These are phyloP conservation scores for Reticulitermes lucifugus DNA, from an alignment of 2,888 invertebrate genomes.

Conservation along the genomic window DNA sequence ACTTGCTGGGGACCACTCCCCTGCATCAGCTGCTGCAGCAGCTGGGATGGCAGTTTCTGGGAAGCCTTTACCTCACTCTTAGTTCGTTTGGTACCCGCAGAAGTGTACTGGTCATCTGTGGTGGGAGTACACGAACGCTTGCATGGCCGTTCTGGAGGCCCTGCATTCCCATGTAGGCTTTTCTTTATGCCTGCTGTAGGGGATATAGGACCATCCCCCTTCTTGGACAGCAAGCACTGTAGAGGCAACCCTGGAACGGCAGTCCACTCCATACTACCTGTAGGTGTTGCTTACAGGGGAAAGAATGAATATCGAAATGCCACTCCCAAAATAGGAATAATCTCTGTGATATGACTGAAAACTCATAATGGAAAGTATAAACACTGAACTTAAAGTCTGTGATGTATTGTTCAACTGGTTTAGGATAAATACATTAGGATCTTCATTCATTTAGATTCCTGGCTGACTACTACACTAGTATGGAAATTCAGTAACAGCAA, in stretches of 20 bases:
- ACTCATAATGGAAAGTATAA: no score
- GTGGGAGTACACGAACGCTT: conserved; percentile 37
- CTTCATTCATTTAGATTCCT: no score
- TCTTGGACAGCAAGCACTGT: conserved; percentile 22
- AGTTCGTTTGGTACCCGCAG: conserved; percentile 25
- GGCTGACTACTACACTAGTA: no score
- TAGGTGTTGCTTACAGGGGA: conserved; percentile 6
- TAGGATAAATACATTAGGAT: no score
- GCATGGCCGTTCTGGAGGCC: conserved; percentile 25
- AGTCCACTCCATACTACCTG: conserved; percentile 42
- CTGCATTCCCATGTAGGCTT: background rate
- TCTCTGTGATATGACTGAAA: no score
- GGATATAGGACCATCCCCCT: background rate
- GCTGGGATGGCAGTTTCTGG: conserved; percentile 57
- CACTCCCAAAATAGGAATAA: background rate
- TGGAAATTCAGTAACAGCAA: no score
- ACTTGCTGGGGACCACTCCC: background rate
- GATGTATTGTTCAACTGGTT: no score
- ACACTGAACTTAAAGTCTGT: no score
- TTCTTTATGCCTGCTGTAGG: conserved; percentile 12
- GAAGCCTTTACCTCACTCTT: conserved; percentile 14
- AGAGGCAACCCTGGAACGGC: conserved; percentile 27
- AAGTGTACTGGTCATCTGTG: conserved; percentile 16
- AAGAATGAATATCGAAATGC: background rate
- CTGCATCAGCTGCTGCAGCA: conserved; percentile 63